Base-by-base conservation (phyloP, 2,113 vertebrate species). In the Sigmodon hispidus region DNA sequence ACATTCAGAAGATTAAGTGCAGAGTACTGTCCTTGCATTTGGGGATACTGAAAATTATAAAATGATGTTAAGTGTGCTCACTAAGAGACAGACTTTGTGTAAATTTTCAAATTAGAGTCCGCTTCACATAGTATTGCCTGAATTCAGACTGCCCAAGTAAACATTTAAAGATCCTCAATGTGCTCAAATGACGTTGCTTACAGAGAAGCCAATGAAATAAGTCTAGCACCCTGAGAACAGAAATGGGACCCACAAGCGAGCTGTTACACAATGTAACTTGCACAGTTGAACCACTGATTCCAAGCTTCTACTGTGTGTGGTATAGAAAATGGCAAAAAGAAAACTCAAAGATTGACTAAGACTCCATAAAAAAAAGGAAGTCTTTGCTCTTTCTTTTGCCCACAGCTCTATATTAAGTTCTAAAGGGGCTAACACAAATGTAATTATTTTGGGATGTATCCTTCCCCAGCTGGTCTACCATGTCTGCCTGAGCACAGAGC, bases 41-140 rank as follows among this genome's bases (percentile, higher is more conserved):
- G 40, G 2, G 86, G 61, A 86, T 95, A 97, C 1, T 8, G 9
- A 61, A 73, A 96, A 95, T 79, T 89, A 50, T 22, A 86, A 73
- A 75, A 57, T 70, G 69, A 21, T 70, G 57, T 40, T 83, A 85
- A 93, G 76, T 59, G 63, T 52, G 76, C 88, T 57, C 55, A 16
- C 85, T n/a, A 75, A 88, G 85, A 93, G 61, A 96, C 92, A 69
- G 26, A 48, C n/a, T 94, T 77, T 69, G 70, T 95, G 91, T 95
- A 95, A 70, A 59, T 95, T 93, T 89, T 52, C 86, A 90, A 90
- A 96, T n/a, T 76, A 70, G 16, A 94, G 55, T 89, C 24, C 36
- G 17, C 70, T 45, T 75, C 61, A 45, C 19, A 43, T 8, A 93
- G 57, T 9, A 87, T 80, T 92, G 90, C 70, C 40, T 94, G 57